Evolutionary conservation across 2,797 vertebrate species (phyloP).

Genomic region (Scomberomorus guttatus): DNA sequence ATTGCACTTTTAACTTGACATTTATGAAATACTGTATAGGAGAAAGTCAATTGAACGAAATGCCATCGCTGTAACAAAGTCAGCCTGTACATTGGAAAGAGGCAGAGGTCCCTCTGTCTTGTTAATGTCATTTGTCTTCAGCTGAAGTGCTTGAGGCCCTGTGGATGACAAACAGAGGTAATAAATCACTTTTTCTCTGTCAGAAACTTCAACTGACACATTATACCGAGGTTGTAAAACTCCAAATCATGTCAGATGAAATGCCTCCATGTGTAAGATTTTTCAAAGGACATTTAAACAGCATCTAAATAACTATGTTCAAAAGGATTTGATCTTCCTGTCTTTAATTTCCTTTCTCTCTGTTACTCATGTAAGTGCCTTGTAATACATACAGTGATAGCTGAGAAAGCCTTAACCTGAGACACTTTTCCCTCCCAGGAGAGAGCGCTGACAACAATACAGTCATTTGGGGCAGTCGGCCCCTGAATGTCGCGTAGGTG

Average conservation of each 20-base stretch:
- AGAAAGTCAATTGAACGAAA: constrained; percentile 34
- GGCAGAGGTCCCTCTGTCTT: constrained; percentile 37
- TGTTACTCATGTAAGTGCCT: constrained; percentile 28
- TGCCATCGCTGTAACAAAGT: constrained; percentile 24
- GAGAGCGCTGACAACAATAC: constrained; percentile 47
- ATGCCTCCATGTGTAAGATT: constrained; percentile 18
- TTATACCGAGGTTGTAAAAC: constrained; percentile 35
- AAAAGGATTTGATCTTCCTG: constrained; percentile 22
- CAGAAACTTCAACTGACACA: constrained; percentile 28
- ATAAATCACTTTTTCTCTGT: constrained; percentile 56
- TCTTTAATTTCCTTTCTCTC: constrained; percentile 14
- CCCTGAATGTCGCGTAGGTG: constrained; percentile 45
- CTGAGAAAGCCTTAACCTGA: constrained; percentile 49
- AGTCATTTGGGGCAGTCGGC: constrained; percentile 51
- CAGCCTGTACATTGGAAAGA: constrained; percentile 7
- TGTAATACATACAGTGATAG: constrained; percentile 19
- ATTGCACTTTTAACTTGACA: constrained; percentile 50
- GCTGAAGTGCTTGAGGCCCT: constrained; percentile 36
- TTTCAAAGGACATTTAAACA: constrained; percentile 16
- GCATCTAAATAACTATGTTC: constrained; percentile 35
- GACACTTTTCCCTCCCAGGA: constrained; percentile 59
- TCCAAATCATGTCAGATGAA: constrained; percentile 37
- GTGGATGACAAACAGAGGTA: constrained; percentile 40
- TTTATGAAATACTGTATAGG: constrained; percentile 21
- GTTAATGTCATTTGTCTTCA: constrained; percentile 56